Percentiles rank a stretch among this genome's conserved stretches.
Conservation (phyloP, 2,797 vertebrate genomes). For the Clamator glandarius region DNA sequence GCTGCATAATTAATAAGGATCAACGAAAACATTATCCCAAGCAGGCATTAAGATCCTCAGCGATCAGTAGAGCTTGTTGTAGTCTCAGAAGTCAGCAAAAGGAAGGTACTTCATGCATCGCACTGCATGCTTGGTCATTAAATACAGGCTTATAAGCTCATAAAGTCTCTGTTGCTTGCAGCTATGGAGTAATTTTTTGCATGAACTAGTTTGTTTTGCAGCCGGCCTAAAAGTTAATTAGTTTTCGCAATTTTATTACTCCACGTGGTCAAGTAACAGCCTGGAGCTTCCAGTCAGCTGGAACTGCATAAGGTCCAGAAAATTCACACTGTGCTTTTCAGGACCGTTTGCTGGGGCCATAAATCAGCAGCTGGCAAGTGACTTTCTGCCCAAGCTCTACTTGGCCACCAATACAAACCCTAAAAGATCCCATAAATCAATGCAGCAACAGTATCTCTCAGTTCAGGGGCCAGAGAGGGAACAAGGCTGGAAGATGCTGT, state of each 20-base stretch:
- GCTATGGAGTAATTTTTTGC: background rate
- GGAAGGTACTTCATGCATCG: background rate
- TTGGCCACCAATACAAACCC: background rate
- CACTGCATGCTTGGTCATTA: constrained; percentile 13
- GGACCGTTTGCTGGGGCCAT: background rate
- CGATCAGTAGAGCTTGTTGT: background rate
- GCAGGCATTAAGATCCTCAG: background rate
- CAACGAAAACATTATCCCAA: background rate
- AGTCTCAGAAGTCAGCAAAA: background rate
- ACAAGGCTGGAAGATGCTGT: background rate
- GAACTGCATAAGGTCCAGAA: background rate
- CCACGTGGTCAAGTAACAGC: constrained; percentile 19
- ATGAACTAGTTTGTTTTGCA: constrained; percentile 37
- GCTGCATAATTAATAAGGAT: constrained; percentile 37
- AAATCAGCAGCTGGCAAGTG: constrained; percentile 37
- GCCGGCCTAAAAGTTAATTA: constrained; percentile 38
- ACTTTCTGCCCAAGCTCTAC: constrained; percentile 19
- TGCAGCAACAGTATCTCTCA: background rate
- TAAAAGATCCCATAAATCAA: constrained; percentile 2
- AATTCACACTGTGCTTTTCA: constrained; percentile 36
- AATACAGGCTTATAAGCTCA: background rate
- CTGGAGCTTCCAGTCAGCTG: constrained; percentile 25
- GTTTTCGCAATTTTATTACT: constrained; percentile 54
- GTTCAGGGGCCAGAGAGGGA: background rate
- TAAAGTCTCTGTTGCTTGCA: background rate